These are phyloP conservation scores for Achatina immaculata DNA, from an alignment of 1,140 invertebrate genomes.

Conservation along the genomic window DNA sequence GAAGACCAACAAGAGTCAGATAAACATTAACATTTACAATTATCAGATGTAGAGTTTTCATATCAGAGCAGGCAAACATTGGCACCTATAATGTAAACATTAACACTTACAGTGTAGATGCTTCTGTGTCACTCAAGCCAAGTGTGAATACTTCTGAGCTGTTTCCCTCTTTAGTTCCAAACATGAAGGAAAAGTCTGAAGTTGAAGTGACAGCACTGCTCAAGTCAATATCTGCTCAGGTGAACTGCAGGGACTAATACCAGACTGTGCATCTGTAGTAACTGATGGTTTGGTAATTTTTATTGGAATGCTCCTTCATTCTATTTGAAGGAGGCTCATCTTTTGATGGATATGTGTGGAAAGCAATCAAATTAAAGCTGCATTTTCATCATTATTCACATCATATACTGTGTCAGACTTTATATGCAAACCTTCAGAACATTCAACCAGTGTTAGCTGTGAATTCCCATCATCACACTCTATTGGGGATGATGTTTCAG, in stretches of 20 bases:
- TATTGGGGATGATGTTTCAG: constrained; percentile 36
- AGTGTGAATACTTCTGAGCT: constrained; percentile 29
- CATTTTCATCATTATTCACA: constrained; percentile 37
- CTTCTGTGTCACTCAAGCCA: neutral
- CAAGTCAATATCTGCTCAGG: constrained; percentile 39
- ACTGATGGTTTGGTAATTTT: constrained; percentile 42
- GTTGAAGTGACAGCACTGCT: constrained; percentile 43
- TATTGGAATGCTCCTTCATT: constrained; percentile 45
- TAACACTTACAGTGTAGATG: constrained; percentile 17
- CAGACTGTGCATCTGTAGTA: constrained; percentile 48
- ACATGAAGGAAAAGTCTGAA: constrained; percentile 38
- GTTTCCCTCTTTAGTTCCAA: constrained; percentile 33
- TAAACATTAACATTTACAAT: too few species aligned
- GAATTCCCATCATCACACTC: constrained; percentile 51
- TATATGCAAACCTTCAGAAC: constrained; percentile 51
- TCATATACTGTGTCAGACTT: constrained; percentile 44
- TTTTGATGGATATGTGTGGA: constrained; percentile 30
- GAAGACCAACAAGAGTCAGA: too few species aligned
- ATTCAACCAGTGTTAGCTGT: constrained; percentile 52
- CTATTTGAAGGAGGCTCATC: constrained; percentile 41
- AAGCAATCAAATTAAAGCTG: constrained; percentile 43
- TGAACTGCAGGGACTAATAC: constrained; percentile 43
- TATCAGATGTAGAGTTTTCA: neutral
- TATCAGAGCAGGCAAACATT: neutral
- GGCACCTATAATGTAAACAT: neutral